These are phyloP conservation scores for Melangyna quadrimaculata DNA, from an alignment of 2,888 invertebrate genomes.

Conservation along the genomic window DNA sequence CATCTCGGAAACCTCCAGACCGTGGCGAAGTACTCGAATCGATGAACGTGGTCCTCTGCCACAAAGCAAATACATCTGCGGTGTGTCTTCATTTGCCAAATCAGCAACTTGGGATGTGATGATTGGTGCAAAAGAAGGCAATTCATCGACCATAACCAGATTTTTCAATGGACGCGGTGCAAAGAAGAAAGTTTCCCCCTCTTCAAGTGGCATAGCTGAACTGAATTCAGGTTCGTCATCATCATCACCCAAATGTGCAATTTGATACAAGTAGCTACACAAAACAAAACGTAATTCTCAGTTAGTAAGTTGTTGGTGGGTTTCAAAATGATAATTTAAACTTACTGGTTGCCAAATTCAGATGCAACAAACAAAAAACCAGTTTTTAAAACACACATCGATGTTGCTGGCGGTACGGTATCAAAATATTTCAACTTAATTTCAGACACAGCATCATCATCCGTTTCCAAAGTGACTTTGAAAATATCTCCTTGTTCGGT, in stretches of 20 bases:
- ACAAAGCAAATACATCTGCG: slow-evolving; percentile 97
- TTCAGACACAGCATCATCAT: slow-evolving; percentile 99
- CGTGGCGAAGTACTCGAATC: slow-evolving; percentile 95
- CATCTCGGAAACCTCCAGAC: slow-evolving; percentile 99
- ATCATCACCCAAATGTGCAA: slow-evolving; percentile 99
- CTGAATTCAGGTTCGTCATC: slow-evolving; percentile 99
- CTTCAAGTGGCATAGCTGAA: slow-evolving; percentile 98
- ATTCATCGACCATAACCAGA: slow-evolving; percentile 97
- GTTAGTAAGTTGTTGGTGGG: slow-evolving; percentile 2
- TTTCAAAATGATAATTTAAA: slow-evolving; percentile 75
- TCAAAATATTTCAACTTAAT: slow-evolving; percentile 99
- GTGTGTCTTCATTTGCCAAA: slow-evolving; percentile 98
- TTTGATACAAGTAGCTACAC: slow-evolving; percentile 96
- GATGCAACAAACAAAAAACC: slow-evolving; percentile 99
- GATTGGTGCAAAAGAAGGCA: slow-evolving; percentile 97
- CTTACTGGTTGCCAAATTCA: slow-evolving; percentile 99
- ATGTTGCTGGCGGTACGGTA: slow-evolving; percentile 97
- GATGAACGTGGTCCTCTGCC: slow-evolving; percentile 97
- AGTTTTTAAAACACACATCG: slow-evolving; percentile 99
- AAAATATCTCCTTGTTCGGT: slow-evolving; percentile 99
- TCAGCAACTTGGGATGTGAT: slow-evolving; percentile 93
- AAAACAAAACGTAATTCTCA: not conserved
- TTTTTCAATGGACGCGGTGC: slow-evolving; percentile 96
- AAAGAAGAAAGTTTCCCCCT: slow-evolving; percentile 99
- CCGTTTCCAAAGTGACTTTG: slow-evolving; percentile 97